Percentiles rank a stretch among this genome's conserved stretches.
Conservation (phyloP, 64 coral and sea anemone species). For the Porites lutea region DNA sequence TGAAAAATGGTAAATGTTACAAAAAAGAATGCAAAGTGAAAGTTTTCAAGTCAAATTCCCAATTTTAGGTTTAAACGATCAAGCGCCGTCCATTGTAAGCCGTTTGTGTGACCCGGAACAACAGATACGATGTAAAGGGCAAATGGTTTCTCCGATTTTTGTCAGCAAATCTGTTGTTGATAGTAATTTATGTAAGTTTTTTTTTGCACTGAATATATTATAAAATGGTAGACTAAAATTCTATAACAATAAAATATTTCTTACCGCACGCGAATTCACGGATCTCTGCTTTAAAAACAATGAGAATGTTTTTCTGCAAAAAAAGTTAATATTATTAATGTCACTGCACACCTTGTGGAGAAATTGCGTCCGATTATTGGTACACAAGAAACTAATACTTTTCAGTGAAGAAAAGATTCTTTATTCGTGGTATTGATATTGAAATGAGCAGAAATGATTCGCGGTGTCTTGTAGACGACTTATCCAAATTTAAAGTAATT, state of each 20-base stretch:
- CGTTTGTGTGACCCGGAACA: not conserved
- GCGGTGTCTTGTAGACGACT: not conserved
- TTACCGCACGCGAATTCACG: not conserved
- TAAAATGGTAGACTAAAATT: not conserved
- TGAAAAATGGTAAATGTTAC: too few relatives aligned
- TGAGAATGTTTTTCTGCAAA: not conserved
- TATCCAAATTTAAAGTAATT: constrained; percentile 17
- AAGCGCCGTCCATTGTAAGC: too few relatives aligned
- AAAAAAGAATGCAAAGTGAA: too few relatives aligned
- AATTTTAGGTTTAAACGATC: too few relatives aligned
- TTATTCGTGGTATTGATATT: constrained; percentile 14
- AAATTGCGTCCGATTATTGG: not conserved
- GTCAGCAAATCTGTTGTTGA: not conserved
- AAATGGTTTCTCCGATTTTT: not conserved
- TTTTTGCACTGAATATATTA: not conserved
- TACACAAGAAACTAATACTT: not conserved
- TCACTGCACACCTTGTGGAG: not conserved
- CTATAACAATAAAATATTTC: not conserved
- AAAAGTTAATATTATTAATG: not conserved
- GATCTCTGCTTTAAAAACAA: not conserved
- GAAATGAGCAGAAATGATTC: constrained; percentile 18
- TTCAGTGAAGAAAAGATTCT: not conserved
- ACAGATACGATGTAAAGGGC: not conserved
- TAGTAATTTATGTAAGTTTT: not conserved
- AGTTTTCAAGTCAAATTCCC: too few relatives aligned